phyloP scores from a whole-genome alignment of 2,113 vertebrate genomes.

The Sinocyclocheilus maitianheensis region DNA sequence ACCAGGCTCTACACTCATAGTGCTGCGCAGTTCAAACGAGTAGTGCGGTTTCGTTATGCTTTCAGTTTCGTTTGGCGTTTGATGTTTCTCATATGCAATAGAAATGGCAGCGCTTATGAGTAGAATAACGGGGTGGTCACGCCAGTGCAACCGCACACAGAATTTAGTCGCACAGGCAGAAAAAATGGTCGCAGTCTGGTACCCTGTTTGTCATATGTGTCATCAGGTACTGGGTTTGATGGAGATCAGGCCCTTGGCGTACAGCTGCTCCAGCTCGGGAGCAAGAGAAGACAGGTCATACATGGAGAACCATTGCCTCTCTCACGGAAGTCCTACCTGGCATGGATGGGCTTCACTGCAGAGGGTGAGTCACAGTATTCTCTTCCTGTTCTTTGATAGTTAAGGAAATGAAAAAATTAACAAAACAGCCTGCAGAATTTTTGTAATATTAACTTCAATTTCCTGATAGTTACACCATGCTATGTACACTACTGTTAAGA shows the following conservation, averaged over 20 bases:
- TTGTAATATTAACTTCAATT: background rate
- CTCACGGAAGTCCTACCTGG: constrained; percentile 81
- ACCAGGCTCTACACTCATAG: too few species aligned
- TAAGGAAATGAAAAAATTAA: background rate
- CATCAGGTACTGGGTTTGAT: constrained; percentile 87
- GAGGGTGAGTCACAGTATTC: constrained; percentile 79
- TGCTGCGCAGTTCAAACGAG: too few species aligned
- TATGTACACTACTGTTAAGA: background rate
- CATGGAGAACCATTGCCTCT: constrained; percentile 86
- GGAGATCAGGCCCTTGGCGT: constrained; percentile 91
- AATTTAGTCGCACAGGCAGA: too few species aligned
- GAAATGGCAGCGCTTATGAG: too few species aligned
- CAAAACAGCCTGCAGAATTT: background rate
- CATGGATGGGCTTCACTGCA: constrained; percentile 91
- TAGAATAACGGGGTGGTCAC: too few species aligned
- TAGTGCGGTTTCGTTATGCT: too few species aligned
- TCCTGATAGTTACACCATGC: background rate
- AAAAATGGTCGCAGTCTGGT: too few species aligned
- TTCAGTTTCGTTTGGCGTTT: too few species aligned
- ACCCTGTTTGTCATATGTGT: background rate
- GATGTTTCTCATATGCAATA: too few species aligned
- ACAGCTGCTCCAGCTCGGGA: constrained; percentile 86
- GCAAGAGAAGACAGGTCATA: constrained; percentile 79
- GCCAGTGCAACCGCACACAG: too few species aligned
- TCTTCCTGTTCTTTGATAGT: background rate